Evolutionary conservation across 53 echinoderm and acorn worm genomes (phyloP).

Genomic region (Paelopatides confundens): DNA sequence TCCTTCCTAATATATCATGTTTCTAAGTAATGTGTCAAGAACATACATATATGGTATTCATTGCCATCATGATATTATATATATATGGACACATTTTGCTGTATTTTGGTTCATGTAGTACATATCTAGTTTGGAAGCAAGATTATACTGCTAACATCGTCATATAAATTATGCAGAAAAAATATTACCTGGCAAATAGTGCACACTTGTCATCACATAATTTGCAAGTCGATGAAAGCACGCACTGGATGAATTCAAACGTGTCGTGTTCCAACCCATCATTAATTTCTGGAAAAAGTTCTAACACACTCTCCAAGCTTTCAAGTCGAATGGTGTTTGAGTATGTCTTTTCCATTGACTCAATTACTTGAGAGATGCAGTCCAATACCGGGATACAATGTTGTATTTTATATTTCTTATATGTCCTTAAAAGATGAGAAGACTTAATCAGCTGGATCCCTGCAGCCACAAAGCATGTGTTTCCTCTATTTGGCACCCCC

Average conservation of each 20-base stretch:
- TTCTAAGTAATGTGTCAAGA: too few species aligned
- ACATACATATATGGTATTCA: too few species aligned
- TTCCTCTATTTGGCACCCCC: constrained; percentile 20
- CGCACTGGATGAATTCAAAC: background rate
- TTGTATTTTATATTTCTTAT: background rate
- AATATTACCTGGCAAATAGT: background rate
- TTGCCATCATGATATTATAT: too few species aligned
- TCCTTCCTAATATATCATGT: too few species aligned
- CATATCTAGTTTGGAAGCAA: too few species aligned
- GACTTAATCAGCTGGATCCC: constrained; percentile 5
- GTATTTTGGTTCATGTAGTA: too few species aligned
- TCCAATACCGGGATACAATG: background rate
- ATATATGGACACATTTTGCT: too few species aligned
- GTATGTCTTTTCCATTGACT: background rate
- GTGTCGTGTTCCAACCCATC: constrained; percentile 11
- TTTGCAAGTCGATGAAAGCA: background rate
- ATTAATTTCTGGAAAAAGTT: background rate
- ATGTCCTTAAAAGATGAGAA: background rate
- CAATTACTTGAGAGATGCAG: background rate
- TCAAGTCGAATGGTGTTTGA: background rate
- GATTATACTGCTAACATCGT: too few species aligned
- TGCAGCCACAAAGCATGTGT: constrained; percentile 9
- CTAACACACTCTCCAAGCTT: background rate
- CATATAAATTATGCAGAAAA: background rate
- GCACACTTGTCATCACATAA: constrained; percentile 1